Conservation (phyloP, 2,888 invertebrate species). For the Oegoconia quadripuncta region DNA sequence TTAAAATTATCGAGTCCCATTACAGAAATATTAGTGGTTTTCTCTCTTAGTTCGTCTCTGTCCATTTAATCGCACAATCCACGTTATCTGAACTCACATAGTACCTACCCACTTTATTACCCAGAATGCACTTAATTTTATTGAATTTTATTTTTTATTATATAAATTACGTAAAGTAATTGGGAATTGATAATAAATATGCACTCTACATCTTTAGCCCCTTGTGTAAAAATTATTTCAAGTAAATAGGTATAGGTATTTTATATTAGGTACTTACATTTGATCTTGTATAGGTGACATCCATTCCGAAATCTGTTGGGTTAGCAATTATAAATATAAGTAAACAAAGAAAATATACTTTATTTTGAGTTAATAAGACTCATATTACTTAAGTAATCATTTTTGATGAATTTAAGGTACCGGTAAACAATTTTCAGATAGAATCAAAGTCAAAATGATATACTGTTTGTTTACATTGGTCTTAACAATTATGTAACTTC, state of each 20-base stretch:
- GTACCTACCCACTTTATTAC: no score
- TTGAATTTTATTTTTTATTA: constrained; percentile 11
- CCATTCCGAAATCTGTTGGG: constrained; percentile 52
- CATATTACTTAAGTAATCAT: neutral
- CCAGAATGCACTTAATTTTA: constrained; percentile 7
- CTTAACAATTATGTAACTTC: constrained; percentile 1
- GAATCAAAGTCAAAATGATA: no score
- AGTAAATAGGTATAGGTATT: neutral
- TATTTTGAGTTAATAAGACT: neutral
- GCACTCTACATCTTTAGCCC: no score
- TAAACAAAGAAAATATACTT: neutral
- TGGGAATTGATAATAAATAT: neutral
- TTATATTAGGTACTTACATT: constrained; percentile 43
- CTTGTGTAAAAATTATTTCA: no score
- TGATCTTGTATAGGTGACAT: constrained; percentile 53
- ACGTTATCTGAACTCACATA: no score
- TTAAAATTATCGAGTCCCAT: no score
- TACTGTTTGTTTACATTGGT: no score
- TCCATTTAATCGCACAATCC: no score
- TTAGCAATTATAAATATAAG: neutral
- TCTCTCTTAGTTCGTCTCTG: no score
- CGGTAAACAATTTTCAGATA: no score
- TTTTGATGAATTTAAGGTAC: no score
- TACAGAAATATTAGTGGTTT: no score
- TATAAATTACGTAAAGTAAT: neutral